Evolutionary conservation across 2,113 vertebrate genomes (phyloP), one percentile per base, ranked within the genome.

Genomic region (Calyptomena viridis): DNA sequence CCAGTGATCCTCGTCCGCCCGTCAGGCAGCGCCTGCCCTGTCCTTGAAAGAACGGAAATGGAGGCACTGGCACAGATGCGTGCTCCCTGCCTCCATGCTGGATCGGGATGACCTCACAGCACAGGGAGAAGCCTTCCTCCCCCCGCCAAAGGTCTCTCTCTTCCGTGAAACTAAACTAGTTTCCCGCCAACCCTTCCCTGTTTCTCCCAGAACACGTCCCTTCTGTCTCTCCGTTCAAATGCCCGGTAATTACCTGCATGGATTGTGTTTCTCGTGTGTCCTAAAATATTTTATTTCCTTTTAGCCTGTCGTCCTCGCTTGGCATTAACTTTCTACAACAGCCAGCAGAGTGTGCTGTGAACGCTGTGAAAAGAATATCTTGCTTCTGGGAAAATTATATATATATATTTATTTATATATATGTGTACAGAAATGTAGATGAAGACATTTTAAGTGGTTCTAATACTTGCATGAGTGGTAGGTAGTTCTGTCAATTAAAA

Each of bases 331-430:
- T 84, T 94, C 42, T 27, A 15, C 60, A 49, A 1, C 87, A 69
- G 74, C 94, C 95, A 84, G 84, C 87, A 94, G 94, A 89, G 95
- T 94, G 94, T 96, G 95, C 95, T 96, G 56, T 75, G 60, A 89
- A 91, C 59, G 59, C 73, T 74, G 64, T 18, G 50, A 74, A 91
- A 92, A 77, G 50, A 47, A 66, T 77, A 63, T 86, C 19, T 50
- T 59, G 50, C 64, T 89, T 44, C 87, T 73, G 92, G 76, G 80
- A 92, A 37, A 7, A 78, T 24, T 50, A 69, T 19, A 31, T 3
- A 12, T 8, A 19, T 8, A 37, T 6, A 30, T n/a, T n/a, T n/a
- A n/a, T n/a, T n/a, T 3, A 33, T 9, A 15, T 9, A 39, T 47
- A 13, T 28, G 40, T 39, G 20, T 55, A 39, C 53, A 71, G 71